phyloP scores from a whole-genome alignment of 2,797 vertebrate species.

The Buphagus erythrorhynchus region DNA sequence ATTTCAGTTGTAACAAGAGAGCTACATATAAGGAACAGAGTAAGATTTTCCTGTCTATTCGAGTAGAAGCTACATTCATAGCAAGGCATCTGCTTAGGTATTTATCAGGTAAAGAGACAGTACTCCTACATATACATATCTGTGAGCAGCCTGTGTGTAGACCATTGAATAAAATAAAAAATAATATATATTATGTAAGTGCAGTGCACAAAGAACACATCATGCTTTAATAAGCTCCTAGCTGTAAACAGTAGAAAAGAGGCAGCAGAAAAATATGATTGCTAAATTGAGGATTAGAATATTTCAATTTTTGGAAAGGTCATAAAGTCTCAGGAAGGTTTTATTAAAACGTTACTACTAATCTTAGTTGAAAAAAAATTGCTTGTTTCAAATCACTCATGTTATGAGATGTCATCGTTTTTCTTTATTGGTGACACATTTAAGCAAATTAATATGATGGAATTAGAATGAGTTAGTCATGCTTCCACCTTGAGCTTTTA shows the following conservation, averaged over 20 bases:
- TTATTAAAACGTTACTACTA: neutral
- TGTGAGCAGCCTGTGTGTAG: neutral
- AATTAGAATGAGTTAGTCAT: neutral
- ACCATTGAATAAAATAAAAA: neutral
- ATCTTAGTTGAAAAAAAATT: neutral
- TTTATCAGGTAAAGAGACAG: neutral
- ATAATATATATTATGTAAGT: neutral
- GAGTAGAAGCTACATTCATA: neutral
- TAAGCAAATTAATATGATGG: neutral
- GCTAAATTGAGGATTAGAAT: neutral
- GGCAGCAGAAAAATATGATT: neutral
- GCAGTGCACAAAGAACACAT: neutral
- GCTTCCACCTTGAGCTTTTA: neutral
- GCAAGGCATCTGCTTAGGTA: neutral
- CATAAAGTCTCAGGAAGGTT: neutral
- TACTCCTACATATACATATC: neutral
- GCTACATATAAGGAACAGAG: accelerated
- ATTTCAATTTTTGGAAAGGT: neutral
- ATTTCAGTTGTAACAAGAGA: neutral
- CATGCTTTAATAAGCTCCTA: neutral
- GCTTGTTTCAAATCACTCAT: neutral
- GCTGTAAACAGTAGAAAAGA: neutral
- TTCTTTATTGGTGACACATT: neutral
- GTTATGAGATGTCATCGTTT: neutral
- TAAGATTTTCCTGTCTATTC: neutral